Conservation (phyloP, 2,888 invertebrate genomes). For the Lobophora halterata region DNA sequence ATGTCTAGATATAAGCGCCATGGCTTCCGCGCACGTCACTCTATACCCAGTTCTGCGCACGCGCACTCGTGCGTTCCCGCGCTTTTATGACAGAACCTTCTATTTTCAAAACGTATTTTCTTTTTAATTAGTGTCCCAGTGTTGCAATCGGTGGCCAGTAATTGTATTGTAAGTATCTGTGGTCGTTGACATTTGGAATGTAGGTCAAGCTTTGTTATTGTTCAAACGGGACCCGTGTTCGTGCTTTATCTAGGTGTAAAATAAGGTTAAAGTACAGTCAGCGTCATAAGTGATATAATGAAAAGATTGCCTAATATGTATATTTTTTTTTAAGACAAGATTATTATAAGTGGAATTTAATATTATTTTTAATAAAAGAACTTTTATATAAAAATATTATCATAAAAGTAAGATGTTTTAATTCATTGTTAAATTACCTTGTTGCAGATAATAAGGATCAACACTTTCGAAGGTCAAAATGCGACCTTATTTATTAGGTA, state of each 20-base stretch:
- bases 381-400: too few species aligned
- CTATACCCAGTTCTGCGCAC: slow-evolving; percentile 55
- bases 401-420: too few species aligned
- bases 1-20: slow-evolving; percentile 71
- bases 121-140: slow-evolving; percentile 52
- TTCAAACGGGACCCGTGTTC: slow-evolving; percentile 37
- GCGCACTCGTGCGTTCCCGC: slow-evolving; percentile 57
- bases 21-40: slow-evolving; percentile 75
- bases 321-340: too few species aligned
- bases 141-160: slow-evolving; percentile 40
- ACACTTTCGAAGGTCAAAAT: slow-evolving; percentile 35
- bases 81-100: slow-evolving; percentile 44
- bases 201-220: slow-evolving; percentile 55
- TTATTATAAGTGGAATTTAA: too few species aligned
- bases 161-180: slow-evolving; percentile 51
- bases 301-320: too few species aligned
- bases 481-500: slow-evolving; percentile 50
- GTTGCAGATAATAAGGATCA: slow-evolving; percentile 13
- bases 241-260: slow-evolving; percentile 31
- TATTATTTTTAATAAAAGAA: too few species aligned
- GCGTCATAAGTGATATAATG: too few species aligned
- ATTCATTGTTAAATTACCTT: background rate
- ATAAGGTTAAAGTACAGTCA: slow-evolving; percentile 2
- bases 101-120: slow-evolving; percentile 33
- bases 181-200: slow-evolving; percentile 49